Base-by-base conservation (phyloP, 2,888 invertebrate species). In the Apoda limacodes region DNA sequence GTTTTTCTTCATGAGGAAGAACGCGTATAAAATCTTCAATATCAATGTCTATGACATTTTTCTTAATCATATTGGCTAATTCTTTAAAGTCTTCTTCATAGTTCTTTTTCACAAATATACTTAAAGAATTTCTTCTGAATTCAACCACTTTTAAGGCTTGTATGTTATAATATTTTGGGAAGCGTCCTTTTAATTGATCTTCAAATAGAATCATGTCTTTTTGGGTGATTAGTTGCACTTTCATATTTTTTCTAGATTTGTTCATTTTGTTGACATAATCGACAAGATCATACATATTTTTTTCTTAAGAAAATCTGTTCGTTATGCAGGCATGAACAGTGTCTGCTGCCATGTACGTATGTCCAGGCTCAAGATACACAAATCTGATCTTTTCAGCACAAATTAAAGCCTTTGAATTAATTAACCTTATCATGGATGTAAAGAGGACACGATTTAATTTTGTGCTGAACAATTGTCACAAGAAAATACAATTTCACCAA, bases 381-480 rank as follows among this genome's bases (percentile, higher is more conserved):
- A 25, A 13, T 25, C 13, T 25, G 6, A 25, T 35, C 15, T 32
- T 25, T 35, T n/a, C 22, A 13, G 27, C 23, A 13, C 20, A 25
- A 10, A 35, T 17, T 9, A 32, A 28, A 6, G n/a, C 25, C 24
- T 28, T 13, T 11, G 35, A 35, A 26, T n/a, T n/a, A n/a, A n/a
- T n/a, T n/a, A n/a, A n/a, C n/a, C n/a, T n/a, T n/a, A n/a, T n/a
- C n/a, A n/a, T n/a, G n/a, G n/a, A n/a, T n/a, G 35, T 28, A 21
- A 32, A 32, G 24, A 32, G 25, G 15, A 32, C 32, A 25, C 25
- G 28, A 26, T 28, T 35, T 32, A 32, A 32, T 31, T 31, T 22
- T 32, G 32, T 25, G 35, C 28, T 15, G 21, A 21, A 20, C 31
- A 31, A 22, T 35, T 35, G 22, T 35, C 32, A 32, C 31, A 32